Evolutionary conservation across 1,140 invertebrate genomes (phyloP), one percentile per base, ranked within the genome.

Genomic region (Pseudomyrmex flavicornis): DNA sequence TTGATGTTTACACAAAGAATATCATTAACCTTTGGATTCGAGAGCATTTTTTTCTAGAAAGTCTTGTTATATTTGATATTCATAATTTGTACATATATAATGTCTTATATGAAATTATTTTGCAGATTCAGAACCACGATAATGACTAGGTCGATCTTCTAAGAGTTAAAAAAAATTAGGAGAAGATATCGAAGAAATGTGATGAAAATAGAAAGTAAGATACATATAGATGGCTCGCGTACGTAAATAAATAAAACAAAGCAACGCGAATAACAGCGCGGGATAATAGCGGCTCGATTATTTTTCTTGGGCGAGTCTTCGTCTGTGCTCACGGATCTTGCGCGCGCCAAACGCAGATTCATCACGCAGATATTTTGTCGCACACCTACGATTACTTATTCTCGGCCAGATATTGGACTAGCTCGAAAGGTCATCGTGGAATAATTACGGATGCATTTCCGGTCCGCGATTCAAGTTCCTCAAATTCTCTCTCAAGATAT

Each of bases 381-480:
- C 17, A 72, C 85, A 76, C 86, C 86, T 73, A 87, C 85, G 68
- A 58, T 74, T 50, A 59, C 61, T 73, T 87, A 87, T 87, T 87
- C 84, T 87, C 62, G 83, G 56, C 54, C 61, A 69, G n/a, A 5
- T 76, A 50, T 85, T 74, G 62, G 85, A 46, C 26, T 8, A 15
- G 58, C 56, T 87, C 56, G 73, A 87, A 83, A 87, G 73, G 72
- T 86, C 86, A 44, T 46, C 20, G 20, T 44, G 65, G 61, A 35
- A 35, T 87, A 79, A 87, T 87, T 87, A 87, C 72, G 20, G 54
- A 86, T 50, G 75, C 80, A 75, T 65, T 54, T 35, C 35, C 48
- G 63, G 5, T 1, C 10, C 5, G 52, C 15, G 59, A 85, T 76
- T 76, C 70, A 82, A 35, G 52, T 75, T 83, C 56, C 15, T 73